Evolutionary conservation across 2,888 invertebrate genomes (phyloP).

Genomic region (Crocallis elinguaria): DNA sequence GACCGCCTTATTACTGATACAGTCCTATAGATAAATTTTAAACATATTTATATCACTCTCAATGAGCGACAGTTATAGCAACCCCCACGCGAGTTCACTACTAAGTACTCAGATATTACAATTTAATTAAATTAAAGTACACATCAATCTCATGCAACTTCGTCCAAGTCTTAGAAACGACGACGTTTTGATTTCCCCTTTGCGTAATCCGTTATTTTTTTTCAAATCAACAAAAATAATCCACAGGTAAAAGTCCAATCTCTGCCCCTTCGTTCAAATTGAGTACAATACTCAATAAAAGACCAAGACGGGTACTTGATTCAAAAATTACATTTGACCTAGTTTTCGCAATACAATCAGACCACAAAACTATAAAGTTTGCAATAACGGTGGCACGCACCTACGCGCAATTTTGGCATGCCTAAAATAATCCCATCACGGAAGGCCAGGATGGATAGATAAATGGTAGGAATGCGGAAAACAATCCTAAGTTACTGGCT

Average conservation of each 20-base stretch:
- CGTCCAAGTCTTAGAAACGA: too few relatives aligned
- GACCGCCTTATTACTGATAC: too few relatives aligned
- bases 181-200: too few relatives aligned
- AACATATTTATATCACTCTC: too few relatives aligned
- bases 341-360: conserved; percentile 26
- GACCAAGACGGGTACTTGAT: conserved; percentile 25
- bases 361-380: conserved; percentile 37
- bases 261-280: conserved; percentile 25
- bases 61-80: too few relatives aligned
- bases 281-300: conserved; percentile 19
- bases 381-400: conserved; percentile 32
- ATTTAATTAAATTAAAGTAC: too few relatives aligned
- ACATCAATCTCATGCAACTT: too few relatives aligned
- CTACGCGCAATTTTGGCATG: conserved; percentile 35
- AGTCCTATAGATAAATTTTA: too few relatives aligned
- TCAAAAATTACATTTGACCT: conserved; percentile 38
- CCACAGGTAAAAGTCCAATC: conserved; percentile 19
- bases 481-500: too few relatives aligned
- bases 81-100: too few relatives aligned
- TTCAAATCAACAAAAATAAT: neutral
- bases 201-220: too few relatives aligned
- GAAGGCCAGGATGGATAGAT: conserved; percentile 31
- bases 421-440: conserved; percentile 8
- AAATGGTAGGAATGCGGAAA: conserved; percentile 5
- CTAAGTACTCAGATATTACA: too few relatives aligned